Evolutionary conservation across 2,888 invertebrate genomes (phyloP), one percentile per base, ranked within the genome.

Genomic region (Apodemia duryi): DNA sequence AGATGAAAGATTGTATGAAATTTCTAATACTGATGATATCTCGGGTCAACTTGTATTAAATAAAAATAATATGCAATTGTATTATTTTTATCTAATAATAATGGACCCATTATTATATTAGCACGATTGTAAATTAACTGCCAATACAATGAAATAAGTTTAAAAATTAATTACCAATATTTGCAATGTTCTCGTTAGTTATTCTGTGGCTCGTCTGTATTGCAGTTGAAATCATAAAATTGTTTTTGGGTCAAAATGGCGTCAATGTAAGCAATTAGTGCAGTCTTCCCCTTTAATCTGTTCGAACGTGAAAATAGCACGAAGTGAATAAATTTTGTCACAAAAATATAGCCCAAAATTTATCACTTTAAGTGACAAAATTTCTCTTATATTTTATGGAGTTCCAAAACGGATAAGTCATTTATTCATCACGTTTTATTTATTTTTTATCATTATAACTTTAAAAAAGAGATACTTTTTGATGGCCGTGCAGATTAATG

Each of bases 181-280:
- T 46, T 46, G 46, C 46, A 46, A 3, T 46, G 46, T 46, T 46
- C 46, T 5, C 46, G 46, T 46, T 46, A 46, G 46, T 46, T 46
- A 46, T 46, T 63, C 63, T 52, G 63, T 52, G 52, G 38, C 63
- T 41, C 46, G 13, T 46, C 46, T 46, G 46, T 46, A 54, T 46
- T 64, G 61, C 64, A 51, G 51, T 49, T 46, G 38, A 61, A 61
- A 52, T 61, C 61, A 61, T 64, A 61, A 61, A 64, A 64, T 60
- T 28, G 61, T 64, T 61, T 64, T 64, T 51, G 64, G 60, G 29
- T 64, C 28, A 64, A 46, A 60, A 61, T 51, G 32, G 51, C 64
- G 61, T 64, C 38, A 64, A 51, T 51, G 64, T 49, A 51, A 64
- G 64, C 64, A 64, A 64, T 64, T 64, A 61, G 61, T 35, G 61